A percentile compares a stretch with the other conserved stretches of the same genome.
Conservation (phyloP, 2,888 invertebrate genomes). For the Nemoura dubitans region DNA sequence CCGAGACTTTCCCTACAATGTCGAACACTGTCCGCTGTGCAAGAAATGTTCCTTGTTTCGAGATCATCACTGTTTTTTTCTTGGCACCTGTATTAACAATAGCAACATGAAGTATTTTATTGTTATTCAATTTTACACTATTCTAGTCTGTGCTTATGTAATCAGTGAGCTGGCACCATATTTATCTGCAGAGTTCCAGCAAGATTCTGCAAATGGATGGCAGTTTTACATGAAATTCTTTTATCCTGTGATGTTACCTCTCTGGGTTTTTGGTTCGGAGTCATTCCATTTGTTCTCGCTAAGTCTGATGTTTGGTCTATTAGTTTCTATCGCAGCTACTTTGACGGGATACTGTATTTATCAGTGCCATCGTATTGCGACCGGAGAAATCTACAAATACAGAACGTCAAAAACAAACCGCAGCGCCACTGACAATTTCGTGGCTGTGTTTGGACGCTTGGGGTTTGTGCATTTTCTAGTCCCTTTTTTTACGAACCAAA, state of each 20-base stretch:
- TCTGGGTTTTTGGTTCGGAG: slow-evolving; percentile 44
- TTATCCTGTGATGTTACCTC: slow-evolving; percentile 44
- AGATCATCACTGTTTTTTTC: slow-evolving; percentile 49
- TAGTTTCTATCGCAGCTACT: slow-evolving; percentile 35
- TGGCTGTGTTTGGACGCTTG: slow-evolving; percentile 21
- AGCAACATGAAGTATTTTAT: slow-evolving; percentile 47
- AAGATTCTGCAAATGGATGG: slow-evolving; percentile 29
- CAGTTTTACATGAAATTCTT: slow-evolving; percentile 41
- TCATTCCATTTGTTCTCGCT: slow-evolving; percentile 29
- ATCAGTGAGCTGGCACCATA: slow-evolving; percentile 24
- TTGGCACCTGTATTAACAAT: slow-evolving; percentile 46
- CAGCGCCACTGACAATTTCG: not conserved
- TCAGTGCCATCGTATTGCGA: slow-evolving; percentile 5
- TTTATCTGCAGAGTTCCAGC: slow-evolving; percentile 19
- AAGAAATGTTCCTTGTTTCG: slow-evolving; percentile 43
- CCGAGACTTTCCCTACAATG: slow-evolving; percentile 29
- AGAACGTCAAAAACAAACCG: not conserved
- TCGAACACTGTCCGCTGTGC: slow-evolving; percentile 48
- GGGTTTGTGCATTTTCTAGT: not conserved
- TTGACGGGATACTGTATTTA: slow-evolving; percentile 38
- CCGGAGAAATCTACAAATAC: slow-evolving; percentile 19
- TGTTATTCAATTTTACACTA: slow-evolving; percentile 43
- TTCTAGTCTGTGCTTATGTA: slow-evolving; percentile 40
- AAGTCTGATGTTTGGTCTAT: slow-evolving; percentile 44
- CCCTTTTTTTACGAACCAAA: not conserved